Evolutionary conservation across 1,140 invertebrate genomes (phyloP).

Genomic region (Macrobrachium nipponense): DNA sequence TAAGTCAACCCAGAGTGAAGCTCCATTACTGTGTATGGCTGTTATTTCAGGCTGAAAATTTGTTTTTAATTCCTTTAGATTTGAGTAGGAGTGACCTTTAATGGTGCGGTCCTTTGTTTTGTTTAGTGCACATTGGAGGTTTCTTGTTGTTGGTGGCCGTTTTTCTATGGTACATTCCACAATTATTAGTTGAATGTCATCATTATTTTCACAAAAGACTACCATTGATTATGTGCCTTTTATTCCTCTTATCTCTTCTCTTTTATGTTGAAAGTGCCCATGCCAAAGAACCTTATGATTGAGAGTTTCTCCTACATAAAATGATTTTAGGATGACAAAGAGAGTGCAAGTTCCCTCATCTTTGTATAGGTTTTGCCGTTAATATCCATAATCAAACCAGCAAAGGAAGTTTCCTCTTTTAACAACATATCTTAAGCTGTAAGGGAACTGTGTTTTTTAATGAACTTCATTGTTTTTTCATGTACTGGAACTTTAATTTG

Average conservation of each 20-base stretch:
- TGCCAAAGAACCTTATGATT: conserved; percentile 40
- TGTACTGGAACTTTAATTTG: no score
- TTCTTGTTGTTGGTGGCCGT: conserved; percentile 32
- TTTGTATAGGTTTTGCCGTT: no score
- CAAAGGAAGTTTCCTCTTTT: no score
- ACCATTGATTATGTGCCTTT: conserved; percentile 57
- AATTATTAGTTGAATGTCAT: conserved; percentile 38
- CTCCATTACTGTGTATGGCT: conserved; percentile 30
- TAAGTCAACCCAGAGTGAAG: conserved; percentile 13
- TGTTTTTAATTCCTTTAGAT: conserved; percentile 32
- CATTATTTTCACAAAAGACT: conserved; percentile 29
- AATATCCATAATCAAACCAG: no score
- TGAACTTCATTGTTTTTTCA: no score
- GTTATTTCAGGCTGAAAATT: conserved; percentile 11
- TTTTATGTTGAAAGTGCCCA: conserved; percentile 25
- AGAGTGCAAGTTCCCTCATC: no score
- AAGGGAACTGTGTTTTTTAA: no score
- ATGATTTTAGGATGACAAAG: background rate
- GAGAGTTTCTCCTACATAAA: conserved; percentile 49
- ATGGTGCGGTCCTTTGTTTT: conserved; percentile 30
- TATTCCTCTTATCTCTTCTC: conserved; percentile 29
- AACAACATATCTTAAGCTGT: no score
- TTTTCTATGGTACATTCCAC: conserved; percentile 49
- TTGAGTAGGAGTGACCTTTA: conserved; percentile 47
- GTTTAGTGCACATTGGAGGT: conserved; percentile 34